These are phyloP conservation scores for Chaunax sp. DNA, from an alignment of 2,797 vertebrate genomes.

Conservation along the genomic window DNA sequence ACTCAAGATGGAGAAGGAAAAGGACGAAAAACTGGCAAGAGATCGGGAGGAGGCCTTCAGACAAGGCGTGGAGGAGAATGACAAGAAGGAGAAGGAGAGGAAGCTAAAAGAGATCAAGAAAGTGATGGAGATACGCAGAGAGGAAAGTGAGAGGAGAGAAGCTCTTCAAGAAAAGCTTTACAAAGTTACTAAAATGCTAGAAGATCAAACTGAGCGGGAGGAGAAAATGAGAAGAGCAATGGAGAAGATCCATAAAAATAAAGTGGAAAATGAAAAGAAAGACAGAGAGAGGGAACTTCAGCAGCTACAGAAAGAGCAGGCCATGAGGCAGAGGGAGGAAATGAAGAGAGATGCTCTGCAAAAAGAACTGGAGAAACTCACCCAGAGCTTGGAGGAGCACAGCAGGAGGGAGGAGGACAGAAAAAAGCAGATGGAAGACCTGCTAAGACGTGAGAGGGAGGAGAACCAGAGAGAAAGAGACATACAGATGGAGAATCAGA, in stretches of 20 bases:
- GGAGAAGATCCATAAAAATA: slow-evolving; percentile 48
- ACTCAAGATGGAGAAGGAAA: slow-evolving; percentile 40
- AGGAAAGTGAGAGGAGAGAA: slow-evolving; percentile 58
- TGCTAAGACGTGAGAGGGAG: slow-evolving; percentile 52
- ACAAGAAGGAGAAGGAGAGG: slow-evolving; percentile 51
- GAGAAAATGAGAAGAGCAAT: slow-evolving; percentile 38
- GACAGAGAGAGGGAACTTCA: slow-evolving; percentile 50
- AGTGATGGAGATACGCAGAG: slow-evolving; percentile 47
- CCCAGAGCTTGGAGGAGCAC: slow-evolving; percentile 49
- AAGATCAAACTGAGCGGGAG: slow-evolving; percentile 49
- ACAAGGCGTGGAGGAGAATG: slow-evolving; percentile 29
- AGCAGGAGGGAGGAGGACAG: slow-evolving; percentile 47
- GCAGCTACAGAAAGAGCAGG: slow-evolving; percentile 57
- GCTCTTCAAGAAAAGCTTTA: slow-evolving; percentile 50
- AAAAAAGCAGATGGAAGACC: slow-evolving; percentile 49
- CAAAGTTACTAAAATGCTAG: slow-evolving; percentile 42
- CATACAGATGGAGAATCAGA: slow-evolving; percentile 60
- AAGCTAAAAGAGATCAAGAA: slow-evolving; percentile 54
- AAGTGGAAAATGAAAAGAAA: slow-evolving; percentile 44
- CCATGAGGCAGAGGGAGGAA: slow-evolving; percentile 48
- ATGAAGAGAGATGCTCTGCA: slow-evolving; percentile 55
- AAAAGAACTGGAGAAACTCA: slow-evolving; percentile 55
- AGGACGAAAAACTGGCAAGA: slow-evolving; percentile 27
- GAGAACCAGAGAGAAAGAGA: slow-evolving; percentile 54
- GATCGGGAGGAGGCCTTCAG: slow-evolving; percentile 35